Evolutionary conservation across 2,113 vertebrate genomes (phyloP).

Genomic region (Phaethon lepturus): DNA sequence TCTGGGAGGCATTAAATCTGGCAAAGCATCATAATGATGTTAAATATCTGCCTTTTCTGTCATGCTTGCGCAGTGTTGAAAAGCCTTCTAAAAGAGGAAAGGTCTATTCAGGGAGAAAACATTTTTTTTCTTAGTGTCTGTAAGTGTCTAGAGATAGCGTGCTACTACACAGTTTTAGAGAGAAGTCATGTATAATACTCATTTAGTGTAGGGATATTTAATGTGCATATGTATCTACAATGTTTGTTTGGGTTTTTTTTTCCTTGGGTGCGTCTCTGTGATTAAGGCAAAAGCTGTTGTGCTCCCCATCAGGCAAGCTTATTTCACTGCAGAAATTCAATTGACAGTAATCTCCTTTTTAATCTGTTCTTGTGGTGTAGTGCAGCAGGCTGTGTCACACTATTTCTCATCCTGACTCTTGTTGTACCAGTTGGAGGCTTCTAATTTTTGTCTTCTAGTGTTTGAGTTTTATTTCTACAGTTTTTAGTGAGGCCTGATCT

Average conservation of each 20-base stretch:
- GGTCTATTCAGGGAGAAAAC: background rate
- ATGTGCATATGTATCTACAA: background rate
- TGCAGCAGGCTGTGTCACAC: slow-evolving; percentile 23
- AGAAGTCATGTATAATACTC: background rate
- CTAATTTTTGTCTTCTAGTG: slow-evolving; percentile 54
- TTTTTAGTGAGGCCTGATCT: slow-evolving; percentile 12
- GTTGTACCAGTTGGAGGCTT: slow-evolving; percentile 39
- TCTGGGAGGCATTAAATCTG: background rate
- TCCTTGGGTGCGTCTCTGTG: background rate
- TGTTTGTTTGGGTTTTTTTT: background rate
- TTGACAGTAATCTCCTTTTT: slow-evolving; percentile 59
- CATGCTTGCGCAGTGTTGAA: background rate
- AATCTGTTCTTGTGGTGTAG: slow-evolving; percentile 11
- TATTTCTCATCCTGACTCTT: slow-evolving; percentile 53
- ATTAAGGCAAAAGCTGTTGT: slow-evolving; percentile 41
- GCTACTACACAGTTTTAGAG: background rate
- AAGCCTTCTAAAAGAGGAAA: background rate
- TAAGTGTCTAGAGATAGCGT: background rate
- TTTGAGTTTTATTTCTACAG: background rate
- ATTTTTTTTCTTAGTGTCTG: background rate
- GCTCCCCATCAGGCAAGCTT: slow-evolving; percentile 20
- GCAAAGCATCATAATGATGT: background rate
- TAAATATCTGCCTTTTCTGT: background rate
- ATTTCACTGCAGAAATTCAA: slow-evolving; percentile 36
- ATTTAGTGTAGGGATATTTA: background rate